Conservation (phyloP, 2,888 invertebrate genomes). For the Chironomus riparius region DNA sequence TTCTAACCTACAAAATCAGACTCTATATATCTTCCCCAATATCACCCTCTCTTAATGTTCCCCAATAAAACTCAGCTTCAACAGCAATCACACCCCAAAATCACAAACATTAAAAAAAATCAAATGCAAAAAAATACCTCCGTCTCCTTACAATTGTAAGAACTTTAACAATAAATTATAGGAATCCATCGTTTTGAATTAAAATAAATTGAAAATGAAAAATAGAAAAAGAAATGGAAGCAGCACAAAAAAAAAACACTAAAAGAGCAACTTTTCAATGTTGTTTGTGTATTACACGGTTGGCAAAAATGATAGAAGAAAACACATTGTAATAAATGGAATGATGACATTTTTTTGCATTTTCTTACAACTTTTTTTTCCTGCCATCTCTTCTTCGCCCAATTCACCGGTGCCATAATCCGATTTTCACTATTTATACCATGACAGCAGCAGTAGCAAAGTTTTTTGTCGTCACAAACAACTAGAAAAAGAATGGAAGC, state of each 20-base stretch:
- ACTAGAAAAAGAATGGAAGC: neutral
- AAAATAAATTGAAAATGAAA: neutral
- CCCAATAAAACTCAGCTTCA: too few relatives aligned
- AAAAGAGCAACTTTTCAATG: neutral
- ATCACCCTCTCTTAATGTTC: too few relatives aligned
- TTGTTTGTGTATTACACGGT: neutral
- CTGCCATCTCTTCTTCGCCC: neutral
- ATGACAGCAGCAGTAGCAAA: neutral
- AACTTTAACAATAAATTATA: conserved; percentile 16
- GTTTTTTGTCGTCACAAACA: neutral
- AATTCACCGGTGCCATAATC: neutral
- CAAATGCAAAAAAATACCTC: too few relatives aligned
- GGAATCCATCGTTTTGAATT: conserved; percentile 13
- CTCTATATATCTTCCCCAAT: too few relatives aligned
- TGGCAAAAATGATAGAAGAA: neutral
- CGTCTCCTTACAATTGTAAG: too few relatives aligned
- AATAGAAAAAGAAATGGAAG: neutral
- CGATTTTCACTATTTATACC: neutral
- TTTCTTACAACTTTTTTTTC: neutral
- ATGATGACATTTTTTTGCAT: conserved; percentile 6
- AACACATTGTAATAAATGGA: conserved; percentile 10
- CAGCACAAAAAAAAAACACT: neutral
- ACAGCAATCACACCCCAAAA: too few relatives aligned
- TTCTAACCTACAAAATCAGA: too few relatives aligned
- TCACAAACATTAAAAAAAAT: too few relatives aligned